Evolutionary conservation across 2,888 invertebrate genomes (phyloP).

Genomic region (Oxystoma pomonae): DNA sequence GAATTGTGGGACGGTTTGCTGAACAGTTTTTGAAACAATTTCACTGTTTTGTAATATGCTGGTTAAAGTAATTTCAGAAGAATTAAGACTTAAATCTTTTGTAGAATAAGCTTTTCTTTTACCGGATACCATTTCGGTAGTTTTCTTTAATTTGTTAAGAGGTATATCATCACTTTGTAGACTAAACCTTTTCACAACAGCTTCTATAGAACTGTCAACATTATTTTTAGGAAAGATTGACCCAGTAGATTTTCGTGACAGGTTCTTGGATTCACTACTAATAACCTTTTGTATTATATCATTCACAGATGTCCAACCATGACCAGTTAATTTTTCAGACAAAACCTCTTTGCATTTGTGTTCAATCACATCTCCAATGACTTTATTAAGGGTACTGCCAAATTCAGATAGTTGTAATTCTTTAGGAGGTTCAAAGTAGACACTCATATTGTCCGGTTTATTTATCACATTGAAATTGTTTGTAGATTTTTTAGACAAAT

Average conservation of each 20-base stretch:
- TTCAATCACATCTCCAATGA: slow-evolving; percentile 27
- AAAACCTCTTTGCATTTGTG: slow-evolving; percentile 20
- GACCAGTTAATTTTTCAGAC: slow-evolving; percentile 12
- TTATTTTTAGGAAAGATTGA: slow-evolving; percentile 16
- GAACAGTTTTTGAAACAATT: neutral
- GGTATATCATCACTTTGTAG: neutral
- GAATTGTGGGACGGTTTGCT: neutral
- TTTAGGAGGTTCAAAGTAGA: neutral
- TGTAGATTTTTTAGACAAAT: slow-evolving; percentile 31
- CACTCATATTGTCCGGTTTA: neutral
- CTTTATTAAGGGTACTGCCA: slow-evolving; percentile 10
- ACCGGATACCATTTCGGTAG: neutral
- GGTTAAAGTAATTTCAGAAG: neutral
- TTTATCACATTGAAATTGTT: slow-evolving; percentile 7
- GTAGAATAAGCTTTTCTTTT: neutral
- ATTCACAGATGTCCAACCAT: slow-evolving; percentile 27
- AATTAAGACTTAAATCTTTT: neutral
- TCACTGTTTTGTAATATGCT: neutral
- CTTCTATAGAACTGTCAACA: slow-evolving; percentile 33
- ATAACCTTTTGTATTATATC: slow-evolving; percentile 30
- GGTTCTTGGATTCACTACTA: neutral
- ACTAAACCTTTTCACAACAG: slow-evolving; percentile 24
- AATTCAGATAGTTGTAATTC: neutral
- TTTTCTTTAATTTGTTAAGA: neutral
- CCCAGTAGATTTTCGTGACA: neutral